These are phyloP conservation scores for Asobara japonica DNA, from an alignment of 1,140 invertebrate genomes.

Conservation along the genomic window DNA sequence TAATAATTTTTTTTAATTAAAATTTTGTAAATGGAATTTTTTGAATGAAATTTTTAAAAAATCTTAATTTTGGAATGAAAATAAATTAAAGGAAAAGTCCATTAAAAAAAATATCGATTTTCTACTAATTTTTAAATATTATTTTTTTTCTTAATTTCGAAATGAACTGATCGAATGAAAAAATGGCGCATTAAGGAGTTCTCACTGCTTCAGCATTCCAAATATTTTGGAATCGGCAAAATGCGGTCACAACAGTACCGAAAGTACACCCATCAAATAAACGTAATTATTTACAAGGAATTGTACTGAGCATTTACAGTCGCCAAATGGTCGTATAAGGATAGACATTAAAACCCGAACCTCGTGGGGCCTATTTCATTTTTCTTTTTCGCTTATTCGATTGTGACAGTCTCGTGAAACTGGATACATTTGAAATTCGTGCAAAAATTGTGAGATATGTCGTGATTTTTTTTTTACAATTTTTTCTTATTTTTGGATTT, in stretches of 20 bases:
- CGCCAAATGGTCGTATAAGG: slow-evolving; percentile 10
- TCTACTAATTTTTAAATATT: no score
- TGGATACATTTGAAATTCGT: background rate
- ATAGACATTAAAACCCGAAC: background rate
- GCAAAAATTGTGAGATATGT: no score
- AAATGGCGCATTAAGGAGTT: no score
- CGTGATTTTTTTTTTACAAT: background rate
- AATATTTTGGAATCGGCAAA: background rate
- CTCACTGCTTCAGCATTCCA: background rate
- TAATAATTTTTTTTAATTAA: no score
- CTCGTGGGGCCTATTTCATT: background rate
- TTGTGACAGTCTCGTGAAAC: background rate
- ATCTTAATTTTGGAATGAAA: no score
- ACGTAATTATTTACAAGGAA: slow-evolving; percentile 8
- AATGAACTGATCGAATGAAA: no score
- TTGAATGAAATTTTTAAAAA: no score
- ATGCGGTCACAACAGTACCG: background rate
- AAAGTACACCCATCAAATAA: background rate
- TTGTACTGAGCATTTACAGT: background rate
- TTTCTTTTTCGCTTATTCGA: background rate
- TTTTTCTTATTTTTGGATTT: background rate
- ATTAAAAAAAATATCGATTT: no score
- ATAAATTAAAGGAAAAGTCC: no score
- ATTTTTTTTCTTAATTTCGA: no score
- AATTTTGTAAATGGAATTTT: no score